Base-by-base conservation (phyloP, 1,140 invertebrate genomes). In the Holotrichia oblita region DNA sequence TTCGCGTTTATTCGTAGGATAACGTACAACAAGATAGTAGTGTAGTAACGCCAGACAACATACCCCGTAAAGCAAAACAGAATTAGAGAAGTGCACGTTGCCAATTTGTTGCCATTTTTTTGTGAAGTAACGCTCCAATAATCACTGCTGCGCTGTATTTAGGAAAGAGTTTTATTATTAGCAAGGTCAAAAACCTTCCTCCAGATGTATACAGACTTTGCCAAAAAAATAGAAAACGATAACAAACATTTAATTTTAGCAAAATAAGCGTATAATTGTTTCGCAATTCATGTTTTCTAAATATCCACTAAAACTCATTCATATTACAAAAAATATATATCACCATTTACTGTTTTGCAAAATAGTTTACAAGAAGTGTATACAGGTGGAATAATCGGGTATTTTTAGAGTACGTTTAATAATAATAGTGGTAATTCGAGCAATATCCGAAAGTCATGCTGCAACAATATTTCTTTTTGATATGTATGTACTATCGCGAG, bases 141-240 rank as follows among this genome's bases (percentile, higher is more conserved):
- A 69, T 69, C 22, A 12, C 27, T 10, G 27, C 22, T 24, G 6
- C 20, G 27, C 8, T 17, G 20, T 34, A 69, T 69, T 34, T 12
- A 10, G 22, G 12, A 20, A 69, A 69, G 22, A 69, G 61, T 69
- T 17, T 69, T 69, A 69, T 69, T 69, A 69, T 69, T 69, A 69
- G 61, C 61, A 69, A 69, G 61, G 61, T 69, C 61, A 69, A 69
- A 69, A 69, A 69, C 61, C 61, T 69, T 69, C 3, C 3, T 27
- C 61, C 61, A 34, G 61, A 14, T 69, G 61, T 27, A 69, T 69
- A 69, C 61, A 69, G 61, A 8, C 17, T 17, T 69, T 69, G 61
- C 61, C 61, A 69, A 69, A 69, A 55, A 34, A 34, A 34, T 34
- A 55, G 14, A 7, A 55, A 7, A 55, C 14, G 14, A 44, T 14